These are phyloP conservation scores for Anas flavirostris DNA, from an alignment of 2,797 vertebrate genomes.

Conservation along the genomic window DNA sequence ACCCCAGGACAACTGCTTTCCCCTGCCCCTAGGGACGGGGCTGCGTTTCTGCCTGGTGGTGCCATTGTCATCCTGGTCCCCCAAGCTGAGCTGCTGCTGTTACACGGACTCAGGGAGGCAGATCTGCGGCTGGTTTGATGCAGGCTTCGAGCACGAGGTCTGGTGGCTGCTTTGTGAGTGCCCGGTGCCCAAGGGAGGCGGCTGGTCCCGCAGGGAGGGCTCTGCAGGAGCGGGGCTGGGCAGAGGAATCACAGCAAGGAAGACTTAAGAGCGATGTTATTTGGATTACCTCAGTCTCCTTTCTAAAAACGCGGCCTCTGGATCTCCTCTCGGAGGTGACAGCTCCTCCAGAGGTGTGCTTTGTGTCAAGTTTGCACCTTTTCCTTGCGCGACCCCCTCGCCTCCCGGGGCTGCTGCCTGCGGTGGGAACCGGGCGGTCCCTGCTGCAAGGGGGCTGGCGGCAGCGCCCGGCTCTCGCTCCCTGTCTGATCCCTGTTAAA, in stretches of 20 bases:
- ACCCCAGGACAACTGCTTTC: fast-evolving
- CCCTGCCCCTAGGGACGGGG: background rate
- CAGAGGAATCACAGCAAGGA: background rate
- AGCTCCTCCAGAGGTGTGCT: background rate
- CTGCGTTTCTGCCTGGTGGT: background rate
- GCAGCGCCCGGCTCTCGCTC: background rate
- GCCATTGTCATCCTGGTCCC: background rate
- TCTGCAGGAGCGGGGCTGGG: background rate
- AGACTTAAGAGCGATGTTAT: background rate
- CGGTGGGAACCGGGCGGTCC: background rate
- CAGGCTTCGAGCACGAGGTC: fast-evolving
- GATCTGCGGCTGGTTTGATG: background rate
- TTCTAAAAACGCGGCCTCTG: background rate
- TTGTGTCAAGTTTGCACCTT: background rate
- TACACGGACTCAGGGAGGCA: fast-evolving
- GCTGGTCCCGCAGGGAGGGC: background rate
- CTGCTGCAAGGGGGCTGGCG: background rate
- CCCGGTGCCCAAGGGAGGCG: fast-evolving
- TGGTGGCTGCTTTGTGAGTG: background rate
- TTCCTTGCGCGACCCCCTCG: background rate
- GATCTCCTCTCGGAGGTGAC: background rate
- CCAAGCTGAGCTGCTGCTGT: background rate
- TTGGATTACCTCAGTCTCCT: background rate
- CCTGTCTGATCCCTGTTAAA: background rate
- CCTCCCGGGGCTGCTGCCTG: background rate